These are phyloP conservation scores for Standfussiana lucernea DNA, from an alignment of 2,888 invertebrate species.

Conservation along the genomic window DNA sequence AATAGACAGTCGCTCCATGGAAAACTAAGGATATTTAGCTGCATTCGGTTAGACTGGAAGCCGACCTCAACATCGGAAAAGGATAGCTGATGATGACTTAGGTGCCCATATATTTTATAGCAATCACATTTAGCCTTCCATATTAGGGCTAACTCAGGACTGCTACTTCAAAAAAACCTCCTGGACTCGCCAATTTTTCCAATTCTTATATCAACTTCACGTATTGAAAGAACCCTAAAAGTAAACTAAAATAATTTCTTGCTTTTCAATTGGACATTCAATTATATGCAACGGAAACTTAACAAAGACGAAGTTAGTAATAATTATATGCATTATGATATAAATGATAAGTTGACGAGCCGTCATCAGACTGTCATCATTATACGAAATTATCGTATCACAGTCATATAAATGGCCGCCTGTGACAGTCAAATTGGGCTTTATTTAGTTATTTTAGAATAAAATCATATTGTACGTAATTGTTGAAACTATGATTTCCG, in stretches of 20 bases:
- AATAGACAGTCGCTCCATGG: too few species aligned
- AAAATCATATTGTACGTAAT: constrained; percentile 35
- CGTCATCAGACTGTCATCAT: constrained; percentile 52
- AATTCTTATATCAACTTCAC: background rate
- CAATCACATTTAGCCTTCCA: too few species aligned
- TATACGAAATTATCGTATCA: constrained; percentile 55
- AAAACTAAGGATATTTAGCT: too few species aligned
- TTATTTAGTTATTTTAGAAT: constrained; percentile 28
- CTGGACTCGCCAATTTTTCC: too few species aligned
- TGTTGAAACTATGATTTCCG: constrained; percentile 9
- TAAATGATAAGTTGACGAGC: constrained; percentile 45
- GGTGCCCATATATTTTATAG: too few species aligned
- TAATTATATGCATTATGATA: constrained; percentile 39
- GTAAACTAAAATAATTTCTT: background rate
- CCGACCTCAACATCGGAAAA: too few species aligned
- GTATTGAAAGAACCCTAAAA: background rate
- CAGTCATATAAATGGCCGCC: constrained; percentile 9
- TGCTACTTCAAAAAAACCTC: too few species aligned
- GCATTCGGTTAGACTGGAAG: too few species aligned
- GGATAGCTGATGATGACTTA: too few species aligned
- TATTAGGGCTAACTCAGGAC: too few species aligned
- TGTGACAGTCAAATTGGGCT: constrained; percentile 50
- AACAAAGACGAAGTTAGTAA: constrained; percentile 38
- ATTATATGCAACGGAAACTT: constrained; percentile 37
- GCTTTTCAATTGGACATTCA: constrained; percentile 24